A percentile compares a stretch with the other conserved stretches of the same genome.
These are phyloP conservation scores for Luperina nickerlii DNA, from an alignment of 2,888 invertebrate genomes.

Conservation along the genomic window DNA sequence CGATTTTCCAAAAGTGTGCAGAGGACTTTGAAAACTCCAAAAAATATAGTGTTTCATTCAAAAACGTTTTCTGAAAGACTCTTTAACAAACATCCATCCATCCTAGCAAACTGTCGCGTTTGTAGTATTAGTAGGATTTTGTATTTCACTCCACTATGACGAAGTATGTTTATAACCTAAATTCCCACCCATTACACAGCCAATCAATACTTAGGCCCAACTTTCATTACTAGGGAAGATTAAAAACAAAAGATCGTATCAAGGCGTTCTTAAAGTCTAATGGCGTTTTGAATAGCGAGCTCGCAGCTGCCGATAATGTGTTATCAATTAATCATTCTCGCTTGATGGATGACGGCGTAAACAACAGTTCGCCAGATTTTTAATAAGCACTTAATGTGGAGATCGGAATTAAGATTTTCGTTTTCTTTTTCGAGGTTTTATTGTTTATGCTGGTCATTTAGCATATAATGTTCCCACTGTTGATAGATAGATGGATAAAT, in stretches of 20 bases:
- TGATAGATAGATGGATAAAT: no score
- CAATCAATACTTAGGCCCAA: constrained; percentile 59
- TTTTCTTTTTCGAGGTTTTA: constrained; percentile 22
- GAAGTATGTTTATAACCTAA: constrained; percentile 20
- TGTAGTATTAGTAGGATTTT: no score
- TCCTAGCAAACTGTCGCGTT: no score
- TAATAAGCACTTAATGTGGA: constrained; percentile 65
- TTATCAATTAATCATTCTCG: constrained; percentile 78
- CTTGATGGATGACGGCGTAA: constrained; percentile 77
- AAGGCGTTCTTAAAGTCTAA: constrained; percentile 67
- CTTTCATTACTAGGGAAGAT: constrained; percentile 58
- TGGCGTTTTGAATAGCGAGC: constrained; percentile 73
- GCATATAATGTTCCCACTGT: not conserved
- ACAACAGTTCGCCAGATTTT: constrained; percentile 71
- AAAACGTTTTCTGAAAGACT: not conserved
- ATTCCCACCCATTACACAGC: constrained; percentile 34
- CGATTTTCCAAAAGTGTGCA: not conserved
- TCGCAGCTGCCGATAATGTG: constrained; percentile 77
- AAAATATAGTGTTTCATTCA: not conserved
- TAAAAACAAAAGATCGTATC: constrained; percentile 66
- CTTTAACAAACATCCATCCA: no score
- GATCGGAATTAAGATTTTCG: constrained; percentile 60
- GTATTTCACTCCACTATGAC: not conserved
- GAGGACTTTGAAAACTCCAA: not conserved
- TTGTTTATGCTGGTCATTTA: constrained; percentile 41